Base-by-base conservation (phyloP, 2,888 invertebrate genomes). In the Candidula unifasciata region DNA sequence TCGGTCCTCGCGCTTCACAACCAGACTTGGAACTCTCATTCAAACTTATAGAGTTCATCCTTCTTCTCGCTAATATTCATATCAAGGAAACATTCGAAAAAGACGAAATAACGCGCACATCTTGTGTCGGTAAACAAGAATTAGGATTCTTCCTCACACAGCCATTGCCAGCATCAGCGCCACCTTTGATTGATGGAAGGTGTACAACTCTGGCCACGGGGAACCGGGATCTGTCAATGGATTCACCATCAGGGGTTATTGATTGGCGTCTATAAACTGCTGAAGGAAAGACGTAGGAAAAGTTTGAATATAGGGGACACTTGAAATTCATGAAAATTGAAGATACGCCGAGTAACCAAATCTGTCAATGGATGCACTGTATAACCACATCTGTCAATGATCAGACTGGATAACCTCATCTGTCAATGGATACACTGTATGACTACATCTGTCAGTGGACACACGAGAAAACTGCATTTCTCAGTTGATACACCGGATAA, bases 121-220 rank as follows among this genome's bases (percentile, higher is more conserved):
- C 71, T 80, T 74, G 64, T 27, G 30, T 30, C 52, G 30, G 68
- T 84, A 80, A 80, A 80, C 80, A 84, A 84, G 69, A 80, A 68
- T 76, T 64, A 84, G 80, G 80, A 80, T 84, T 80, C 37, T 80
- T 74, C 84, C 76, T 68, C 80, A n/a, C 66, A 54, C 80, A 76
- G 84, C 80, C 84, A 84, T 84, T 84, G 74, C 68, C 54, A 76
- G 54, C 84, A 80, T 33, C 54, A 80, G 84, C 84, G 84, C 84
- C 84, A 79, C 80, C 84, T 84, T 80, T 84, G 74, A 66, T 80
- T 80, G 66, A 37, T 54, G 76, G 33, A 84, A 79, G 84, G 74
- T 66, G 57, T 27, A 76, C 69, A 84, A 84, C 84, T 84, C 84
- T 64, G 66, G 52, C 84, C 35, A 44, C n/a, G 54, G n/a, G 73